Evolutionary conservation across 2,797 vertebrate species (phyloP).

Genomic region (Todus mexicanus): DNA sequence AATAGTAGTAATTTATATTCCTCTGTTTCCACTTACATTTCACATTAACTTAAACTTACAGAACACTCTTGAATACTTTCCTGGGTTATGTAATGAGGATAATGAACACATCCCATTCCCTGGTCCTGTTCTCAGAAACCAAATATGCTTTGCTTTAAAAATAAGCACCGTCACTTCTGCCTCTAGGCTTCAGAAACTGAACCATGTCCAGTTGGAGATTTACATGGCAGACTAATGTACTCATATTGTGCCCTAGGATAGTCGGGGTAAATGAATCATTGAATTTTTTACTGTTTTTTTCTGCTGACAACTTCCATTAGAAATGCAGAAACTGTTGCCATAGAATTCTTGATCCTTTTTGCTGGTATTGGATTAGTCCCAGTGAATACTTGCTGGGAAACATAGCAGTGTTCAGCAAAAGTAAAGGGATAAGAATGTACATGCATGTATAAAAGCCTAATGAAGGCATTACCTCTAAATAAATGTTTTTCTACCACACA

Average conservation of each 20-base stretch:
- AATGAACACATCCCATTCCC: conserved; percentile 44
- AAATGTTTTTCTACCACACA: not conserved
- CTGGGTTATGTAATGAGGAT: conserved; percentile 48
- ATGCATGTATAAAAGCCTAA: not conserved
- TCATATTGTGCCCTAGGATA: not conserved
- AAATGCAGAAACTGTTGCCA: conserved; percentile 30
- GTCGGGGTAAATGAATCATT: conserved; percentile 43
- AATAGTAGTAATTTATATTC: not conserved
- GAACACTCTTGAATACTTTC: conserved; percentile 58
- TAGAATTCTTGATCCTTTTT: conserved; percentile 38
- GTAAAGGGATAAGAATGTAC: not conserved
- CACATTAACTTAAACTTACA: conserved; percentile 13
- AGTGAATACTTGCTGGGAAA: conserved; percentile 13
- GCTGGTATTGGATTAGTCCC: conserved; percentile 40
- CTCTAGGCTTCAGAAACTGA: conserved; percentile 28
- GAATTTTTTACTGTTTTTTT: not conserved
- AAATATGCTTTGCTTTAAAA: conserved; percentile 52
- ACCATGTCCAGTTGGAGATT: conserved; percentile 1
- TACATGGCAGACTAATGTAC: conserved; percentile 5
- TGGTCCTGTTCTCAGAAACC: conserved; percentile 52
- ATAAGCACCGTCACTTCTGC: conserved; percentile 6
- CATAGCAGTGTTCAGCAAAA: not conserved
- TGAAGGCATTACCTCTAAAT: not conserved
- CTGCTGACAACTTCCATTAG: conserved; percentile 5
- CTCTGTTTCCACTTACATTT: conserved; percentile 35